Percentiles rank a stretch among this genome's conserved stretches.
Evolutionary conservation across 2,113 vertebrate species (phyloP).

Genomic region (Antennarius striatus): DNA sequence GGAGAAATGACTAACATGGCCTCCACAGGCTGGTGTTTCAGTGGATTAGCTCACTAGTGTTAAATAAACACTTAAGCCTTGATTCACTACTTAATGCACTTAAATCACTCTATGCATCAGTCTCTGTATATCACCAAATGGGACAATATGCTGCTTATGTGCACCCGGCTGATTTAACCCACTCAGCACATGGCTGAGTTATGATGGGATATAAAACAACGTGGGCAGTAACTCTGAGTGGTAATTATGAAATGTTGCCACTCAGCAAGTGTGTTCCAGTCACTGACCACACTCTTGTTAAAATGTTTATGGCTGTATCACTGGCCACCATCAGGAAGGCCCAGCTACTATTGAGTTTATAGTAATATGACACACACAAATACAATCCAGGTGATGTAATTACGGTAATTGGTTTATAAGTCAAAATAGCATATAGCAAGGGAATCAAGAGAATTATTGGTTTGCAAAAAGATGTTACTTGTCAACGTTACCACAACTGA

Average conservation of each 20-base stretch:
- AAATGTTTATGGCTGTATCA: conserved; percentile 43
- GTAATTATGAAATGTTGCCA: conserved; percentile 65
- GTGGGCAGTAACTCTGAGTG: conserved; percentile 42
- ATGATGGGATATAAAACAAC: conserved; percentile 55
- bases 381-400: conserved; percentile 4
- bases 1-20: conserved; percentile 1
- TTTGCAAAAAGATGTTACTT: too few relatives aligned
- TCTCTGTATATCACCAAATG: conserved; percentile 24
- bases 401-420: too few relatives aligned
- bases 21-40: conserved; percentile 15
- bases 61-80: conserved; percentile 35
- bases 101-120: conserved; percentile 36
- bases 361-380: conserved; percentile 8
- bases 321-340: not conserved
- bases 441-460: too few relatives aligned
- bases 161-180: conserved; percentile 42
- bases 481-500: too few relatives aligned
- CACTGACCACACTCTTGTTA: conserved; percentile 51
- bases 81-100: conserved; percentile 36
- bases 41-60: conserved; percentile 19
- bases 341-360: conserved; percentile 27
- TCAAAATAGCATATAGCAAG: too few relatives aligned
- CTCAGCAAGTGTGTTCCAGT: conserved; percentile 55
- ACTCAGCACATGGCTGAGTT: conserved; percentile 57
- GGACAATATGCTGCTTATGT: conserved; percentile 35